Evolutionary conservation across 2,888 invertebrate genomes (phyloP).

Genomic region (Ephialtes manifestator): DNA sequence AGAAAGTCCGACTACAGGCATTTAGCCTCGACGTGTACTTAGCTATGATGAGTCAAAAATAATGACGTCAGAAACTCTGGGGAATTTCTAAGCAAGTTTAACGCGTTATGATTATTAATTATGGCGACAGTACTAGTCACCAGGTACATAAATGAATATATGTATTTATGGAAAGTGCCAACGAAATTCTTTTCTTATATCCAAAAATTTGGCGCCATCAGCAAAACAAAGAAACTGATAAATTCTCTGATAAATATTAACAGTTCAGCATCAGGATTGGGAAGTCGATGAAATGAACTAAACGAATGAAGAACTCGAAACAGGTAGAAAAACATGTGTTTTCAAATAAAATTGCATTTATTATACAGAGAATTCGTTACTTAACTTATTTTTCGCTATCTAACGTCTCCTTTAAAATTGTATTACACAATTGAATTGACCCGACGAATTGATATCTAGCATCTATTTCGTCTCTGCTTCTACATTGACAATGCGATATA

Average conservation of each 20-base stretch:
- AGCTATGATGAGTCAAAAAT: slow-evolving; percentile 10
- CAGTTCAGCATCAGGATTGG: no score
- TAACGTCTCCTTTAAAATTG: slow-evolving; percentile 5
- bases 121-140: background rate
- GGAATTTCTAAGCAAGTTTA: slow-evolving; percentile 19
- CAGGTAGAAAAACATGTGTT: background rate
- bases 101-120: background rate
- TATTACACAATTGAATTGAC: slow-evolving; percentile 26
- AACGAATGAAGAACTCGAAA: background rate
- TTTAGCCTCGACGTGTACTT: slow-evolving; percentile 16
- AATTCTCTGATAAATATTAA: background rate
- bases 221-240: background rate
- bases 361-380: slow-evolving; percentile 34
- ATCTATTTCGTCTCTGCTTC: slow-evolving; percentile 6
- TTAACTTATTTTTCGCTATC: background rate
- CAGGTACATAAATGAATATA: background rate
- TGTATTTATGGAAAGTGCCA: background rate
- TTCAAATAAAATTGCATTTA: slow-evolving; percentile 45
- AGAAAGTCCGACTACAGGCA: background rate
- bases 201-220: background rate
- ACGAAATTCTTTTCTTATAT: background rate
- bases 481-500: slow-evolving; percentile 25
- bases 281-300: background rate
- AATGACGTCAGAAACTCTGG: slow-evolving; percentile 2
- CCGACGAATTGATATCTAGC: slow-evolving; percentile 20